Evolutionary conservation across 2,888 invertebrate genomes (phyloP), one percentile per base, ranked within the genome.

Genomic region (Eugnorisma glareosa): DNA sequence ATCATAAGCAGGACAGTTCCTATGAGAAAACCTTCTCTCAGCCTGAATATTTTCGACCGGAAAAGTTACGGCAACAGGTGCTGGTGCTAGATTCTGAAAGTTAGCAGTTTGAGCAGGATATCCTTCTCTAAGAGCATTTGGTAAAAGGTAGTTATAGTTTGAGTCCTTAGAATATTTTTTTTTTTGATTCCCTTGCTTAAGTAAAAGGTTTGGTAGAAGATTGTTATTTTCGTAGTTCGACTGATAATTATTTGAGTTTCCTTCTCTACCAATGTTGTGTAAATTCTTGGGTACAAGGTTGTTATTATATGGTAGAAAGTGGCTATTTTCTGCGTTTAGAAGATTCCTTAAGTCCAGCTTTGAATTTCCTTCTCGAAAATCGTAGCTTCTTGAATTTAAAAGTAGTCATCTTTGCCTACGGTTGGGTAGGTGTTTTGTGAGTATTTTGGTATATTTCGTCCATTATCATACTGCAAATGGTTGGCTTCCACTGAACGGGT

Each of bases 21-120:
- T 3, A 31, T 43, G 31, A 57, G 43, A 37, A 72, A 74, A 64
- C 75, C 75, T 66, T 18, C 0, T 31, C 35, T 75, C 75, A 75
- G 45, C 24, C 7, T 54, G 8, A 37, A 45, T 8, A 51, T 75
- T 75, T 63, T 18, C 40, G 13, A 4, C 63, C 2, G 31, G 18
- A 75, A n/a, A 8, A 48, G 61, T 24, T 51, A 63, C n/a, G 31
- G 31, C 6, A 48, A 18, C n/a, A 6, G 24, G 13, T 57, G 28
- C 8, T 71, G 31, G n/a, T 21, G 15, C 15, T 40, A 21, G 3
- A 51, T 40, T 40, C 40, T 40, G 40, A 40, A 40, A 48, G 6
- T 48, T 21, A 21, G 6, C 18, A 18, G 45, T 48, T 48, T 48
- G 45, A 18, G 45, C 48, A 21, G 48, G n/a, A 8, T 31, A 18